Conservation (phyloP, 2,888 invertebrate species). For the Trissolcus japonicus region DNA sequence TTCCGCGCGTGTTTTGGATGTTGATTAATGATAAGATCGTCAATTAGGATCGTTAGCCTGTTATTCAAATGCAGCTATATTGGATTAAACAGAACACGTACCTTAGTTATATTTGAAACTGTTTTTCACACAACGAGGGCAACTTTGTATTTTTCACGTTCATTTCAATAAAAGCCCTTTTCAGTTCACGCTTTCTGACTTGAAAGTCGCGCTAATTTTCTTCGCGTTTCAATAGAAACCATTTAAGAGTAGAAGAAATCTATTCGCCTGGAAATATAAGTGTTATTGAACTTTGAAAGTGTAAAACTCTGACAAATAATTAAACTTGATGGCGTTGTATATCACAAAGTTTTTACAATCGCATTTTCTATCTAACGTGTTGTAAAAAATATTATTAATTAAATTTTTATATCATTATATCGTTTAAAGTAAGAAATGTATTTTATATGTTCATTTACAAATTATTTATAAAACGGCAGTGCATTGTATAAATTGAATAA, state of each 20-base stretch:
- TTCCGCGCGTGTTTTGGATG: slow-evolving; percentile 7
- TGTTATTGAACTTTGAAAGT: slow-evolving; percentile 34
- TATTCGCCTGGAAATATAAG: slow-evolving; percentile 29
- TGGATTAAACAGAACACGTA: slow-evolving; percentile 17
- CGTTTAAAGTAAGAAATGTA: no score
- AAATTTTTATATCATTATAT: no score
- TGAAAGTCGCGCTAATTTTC: slow-evolving; percentile 25
- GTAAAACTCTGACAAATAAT: slow-evolving; percentile 34
- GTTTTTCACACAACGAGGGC: slow-evolving; percentile 22
- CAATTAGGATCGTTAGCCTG: slow-evolving; percentile 23
- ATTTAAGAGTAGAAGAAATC: slow-evolving; percentile 26
- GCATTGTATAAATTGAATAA: no score
- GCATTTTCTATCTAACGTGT: neutral
- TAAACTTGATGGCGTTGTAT: slow-evolving; percentile 22
- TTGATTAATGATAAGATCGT: slow-evolving; percentile 17
- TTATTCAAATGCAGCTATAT: slow-evolving; percentile 23
- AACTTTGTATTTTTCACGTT: slow-evolving; percentile 33
- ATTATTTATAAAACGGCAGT: no score
- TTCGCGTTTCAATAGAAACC: slow-evolving; percentile 29
- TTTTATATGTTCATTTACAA: no score
- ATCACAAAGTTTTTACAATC: neutral
- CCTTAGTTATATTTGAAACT: slow-evolving; percentile 22
- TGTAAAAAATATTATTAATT: neutral
- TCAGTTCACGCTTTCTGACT: slow-evolving; percentile 31
- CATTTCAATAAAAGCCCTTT: slow-evolving; percentile 33